Evolutionary conservation across 1,140 invertebrate species (phyloP).

Genomic region (Drosophila kurseongensis): DNA sequence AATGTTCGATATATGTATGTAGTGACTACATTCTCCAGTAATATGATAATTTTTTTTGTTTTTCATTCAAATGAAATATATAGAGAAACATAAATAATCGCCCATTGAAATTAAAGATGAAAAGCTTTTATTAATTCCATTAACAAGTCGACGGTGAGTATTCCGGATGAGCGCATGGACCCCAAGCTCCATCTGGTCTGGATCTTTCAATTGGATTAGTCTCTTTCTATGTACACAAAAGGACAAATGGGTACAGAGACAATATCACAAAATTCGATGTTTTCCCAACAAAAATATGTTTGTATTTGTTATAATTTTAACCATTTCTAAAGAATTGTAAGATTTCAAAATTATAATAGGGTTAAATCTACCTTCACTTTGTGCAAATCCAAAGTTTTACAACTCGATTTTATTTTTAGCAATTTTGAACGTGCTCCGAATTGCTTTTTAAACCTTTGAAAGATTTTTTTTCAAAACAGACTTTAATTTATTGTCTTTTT

Average conservation of each 20-base stretch:
- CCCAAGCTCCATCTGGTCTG: background rate
- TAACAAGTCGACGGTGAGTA: constrained; percentile 30
- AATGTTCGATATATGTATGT: constrained; percentile 44
- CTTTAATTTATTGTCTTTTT: no score
- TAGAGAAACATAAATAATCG: constrained; percentile 16
- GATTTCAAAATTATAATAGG: no score
- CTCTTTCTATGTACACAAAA: background rate
- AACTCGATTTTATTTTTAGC: no score
- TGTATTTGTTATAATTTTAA: background rate
- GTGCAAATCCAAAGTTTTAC: no score
- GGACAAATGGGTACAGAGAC: background rate
- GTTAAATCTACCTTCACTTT: no score
- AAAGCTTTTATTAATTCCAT: background rate
- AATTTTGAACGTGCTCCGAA: no score
- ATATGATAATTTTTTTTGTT: constrained; percentile 35
- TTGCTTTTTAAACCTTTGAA: no score
- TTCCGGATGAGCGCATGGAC: constrained; percentile 10
- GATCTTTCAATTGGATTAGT: background rate
- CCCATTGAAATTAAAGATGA: constrained; percentile 18
- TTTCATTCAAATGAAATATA: constrained; percentile 48
- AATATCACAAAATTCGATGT: background rate
- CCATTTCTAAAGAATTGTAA: no score
- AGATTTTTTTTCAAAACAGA: no score
- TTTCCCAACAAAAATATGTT: background rate
- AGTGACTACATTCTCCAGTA: constrained; percentile 22